Conservation (phyloP, 2,113 vertebrate genomes). For the Tachuris rubrigastra region DNA sequence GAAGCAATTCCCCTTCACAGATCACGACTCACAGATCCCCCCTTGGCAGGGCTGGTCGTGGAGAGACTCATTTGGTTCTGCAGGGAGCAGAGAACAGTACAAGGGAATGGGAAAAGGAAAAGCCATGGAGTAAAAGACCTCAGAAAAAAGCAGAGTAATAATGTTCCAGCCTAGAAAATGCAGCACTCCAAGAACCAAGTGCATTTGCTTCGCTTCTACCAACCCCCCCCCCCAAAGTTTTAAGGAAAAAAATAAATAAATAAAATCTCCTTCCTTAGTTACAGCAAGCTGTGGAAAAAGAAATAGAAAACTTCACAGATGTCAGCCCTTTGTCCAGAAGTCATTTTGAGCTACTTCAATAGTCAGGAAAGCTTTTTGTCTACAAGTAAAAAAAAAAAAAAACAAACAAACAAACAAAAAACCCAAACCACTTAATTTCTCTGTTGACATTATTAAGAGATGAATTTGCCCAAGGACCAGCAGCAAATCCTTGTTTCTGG, state of each 20-base stretch:
- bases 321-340: neutral
- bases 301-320: neutral
- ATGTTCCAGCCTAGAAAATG: neutral
- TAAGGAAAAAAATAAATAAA: neutral
- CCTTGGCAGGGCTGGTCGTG: rapidly evolving
- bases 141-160: neutral
- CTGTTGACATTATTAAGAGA: neutral
- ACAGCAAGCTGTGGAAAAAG: neutral
- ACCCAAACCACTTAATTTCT: neutral
- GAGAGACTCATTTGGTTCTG: neutral
- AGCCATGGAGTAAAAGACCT: neutral
- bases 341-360: neutral
- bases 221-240: neutral
- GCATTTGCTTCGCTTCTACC: neutral
- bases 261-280: neutral
- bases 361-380: neutral
- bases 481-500: neutral
- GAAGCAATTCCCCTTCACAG: neutral
- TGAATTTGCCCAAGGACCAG: neutral
- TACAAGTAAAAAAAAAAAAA: neutral
- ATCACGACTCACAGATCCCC: neutral
- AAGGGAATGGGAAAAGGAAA: neutral
- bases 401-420: no score
- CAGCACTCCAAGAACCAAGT: neutral
- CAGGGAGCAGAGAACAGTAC: neutral